phyloP scores from a whole-genome alignment of 2,888 invertebrate species.

The Cerastoderma edule region DNA sequence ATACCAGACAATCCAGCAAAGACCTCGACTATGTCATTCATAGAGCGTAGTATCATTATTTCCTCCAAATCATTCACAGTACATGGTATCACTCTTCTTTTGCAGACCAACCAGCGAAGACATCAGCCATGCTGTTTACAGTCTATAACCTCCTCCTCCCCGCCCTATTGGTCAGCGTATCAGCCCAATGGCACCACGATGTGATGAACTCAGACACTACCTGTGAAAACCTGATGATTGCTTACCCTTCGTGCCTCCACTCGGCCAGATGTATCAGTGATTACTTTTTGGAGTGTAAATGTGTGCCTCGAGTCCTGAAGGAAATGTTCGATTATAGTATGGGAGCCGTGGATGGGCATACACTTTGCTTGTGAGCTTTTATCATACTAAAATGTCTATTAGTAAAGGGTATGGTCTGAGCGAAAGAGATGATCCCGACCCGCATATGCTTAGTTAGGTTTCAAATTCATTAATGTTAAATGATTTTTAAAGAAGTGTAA shows the following conservation, averaged over 20 bases:
- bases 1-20: too few species aligned
- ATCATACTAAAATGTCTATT: too few species aligned
- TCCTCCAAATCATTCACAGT: too few species aligned
- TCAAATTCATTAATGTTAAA: not conserved
- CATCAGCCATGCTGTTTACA: too few species aligned
- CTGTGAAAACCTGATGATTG: slow-evolving; percentile 1
- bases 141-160: not conserved
- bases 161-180: not conserved
- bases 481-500: not conserved
- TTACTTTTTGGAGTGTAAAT: slow-evolving; percentile 13
- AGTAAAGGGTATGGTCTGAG: not conserved
- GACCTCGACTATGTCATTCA: too few species aligned
- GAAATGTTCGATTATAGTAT: slow-evolving; percentile 7
- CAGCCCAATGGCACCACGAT: slow-evolving; percentile 18
- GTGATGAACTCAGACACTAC: slow-evolving; percentile 14
- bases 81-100: too few species aligned
- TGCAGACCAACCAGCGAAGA: too few species aligned
- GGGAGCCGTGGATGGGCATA: slow-evolving; percentile 1
- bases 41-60: too few species aligned
- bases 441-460: not conserved
- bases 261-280: slow-evolving; percentile 10
- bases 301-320: slow-evolving; percentile 10
- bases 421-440: not conserved
- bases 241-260: slow-evolving; percentile 12
- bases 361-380: slow-evolving; percentile 11